Conservation (phyloP, 2,113 vertebrate genomes). For the Labrus mixtus region DNA sequence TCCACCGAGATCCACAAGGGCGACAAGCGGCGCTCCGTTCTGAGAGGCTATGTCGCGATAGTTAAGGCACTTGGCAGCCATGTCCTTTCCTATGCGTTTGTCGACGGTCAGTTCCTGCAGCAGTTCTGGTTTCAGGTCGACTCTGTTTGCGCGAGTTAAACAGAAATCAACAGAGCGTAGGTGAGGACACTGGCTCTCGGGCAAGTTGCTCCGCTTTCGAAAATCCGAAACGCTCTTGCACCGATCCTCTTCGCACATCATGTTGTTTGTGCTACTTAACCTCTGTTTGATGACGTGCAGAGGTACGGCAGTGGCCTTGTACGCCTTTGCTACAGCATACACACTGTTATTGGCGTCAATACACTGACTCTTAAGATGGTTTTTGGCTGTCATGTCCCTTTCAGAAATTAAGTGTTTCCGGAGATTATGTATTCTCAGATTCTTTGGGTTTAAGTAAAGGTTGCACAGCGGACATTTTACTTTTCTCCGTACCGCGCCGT, state of each 20-base stretch:
- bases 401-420: constrained; percentile 20
- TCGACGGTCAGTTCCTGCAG: constrained; percentile 1
- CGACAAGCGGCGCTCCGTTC: neutral
- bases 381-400: constrained; percentile 18
- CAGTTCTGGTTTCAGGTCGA: neutral
- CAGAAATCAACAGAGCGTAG: constrained; percentile 14
- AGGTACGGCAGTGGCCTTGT: constrained; percentile 12
- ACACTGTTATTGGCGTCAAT: constrained; percentile 3
- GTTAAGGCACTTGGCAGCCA: constrained; percentile 1
- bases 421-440: constrained; percentile 17
- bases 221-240: neutral
- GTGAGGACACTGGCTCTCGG: neutral
- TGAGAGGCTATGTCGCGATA: neutral
- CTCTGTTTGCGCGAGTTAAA: neutral
- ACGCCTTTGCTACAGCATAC: constrained; percentile 14
- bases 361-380: constrained; percentile 27
- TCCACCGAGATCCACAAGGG: constrained; percentile 9
- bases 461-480: constrained; percentile 32
- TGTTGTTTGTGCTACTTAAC: neutral
- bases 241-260: constrained; percentile 1
- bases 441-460: neutral
- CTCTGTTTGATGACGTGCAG: constrained; percentile 13
- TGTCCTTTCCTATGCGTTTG: constrained; percentile 14
- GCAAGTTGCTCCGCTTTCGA: neutral
- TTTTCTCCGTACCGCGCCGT: neutral